A percentile compares a stretch with the other conserved stretches of the same genome.
phyloP scores from a whole-genome alignment of 2,888 invertebrate genomes.

The Melinaea menophilus region DNA sequence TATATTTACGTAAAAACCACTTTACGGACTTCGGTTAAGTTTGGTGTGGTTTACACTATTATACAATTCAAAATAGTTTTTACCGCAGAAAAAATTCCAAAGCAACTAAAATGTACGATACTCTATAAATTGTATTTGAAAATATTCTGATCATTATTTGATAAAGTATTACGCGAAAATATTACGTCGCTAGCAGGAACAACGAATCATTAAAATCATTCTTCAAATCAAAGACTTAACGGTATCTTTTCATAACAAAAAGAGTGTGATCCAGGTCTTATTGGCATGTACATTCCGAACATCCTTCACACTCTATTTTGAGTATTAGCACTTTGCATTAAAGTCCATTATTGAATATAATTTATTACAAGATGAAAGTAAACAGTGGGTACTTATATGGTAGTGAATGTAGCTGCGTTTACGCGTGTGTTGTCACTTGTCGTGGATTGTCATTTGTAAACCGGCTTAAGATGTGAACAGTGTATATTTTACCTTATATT shows the following conservation, averaged over 20 bases:
- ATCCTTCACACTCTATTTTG: not conserved
- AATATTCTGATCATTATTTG: too few relatives aligned
- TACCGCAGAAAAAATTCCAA: too few relatives aligned
- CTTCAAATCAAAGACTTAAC: too few relatives aligned
- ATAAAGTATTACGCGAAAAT: too few relatives aligned
- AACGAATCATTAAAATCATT: too few relatives aligned
- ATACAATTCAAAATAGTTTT: too few relatives aligned
- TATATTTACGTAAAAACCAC: too few relatives aligned
- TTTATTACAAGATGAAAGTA: not conserved
- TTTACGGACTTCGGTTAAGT: too few relatives aligned
- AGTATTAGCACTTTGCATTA: not conserved
- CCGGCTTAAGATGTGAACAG: slow-evolving; percentile 11
- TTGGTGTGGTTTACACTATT: too few relatives aligned
- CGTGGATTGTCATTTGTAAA: slow-evolving; percentile 5
- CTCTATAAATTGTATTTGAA: too few relatives aligned
- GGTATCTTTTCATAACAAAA: not conserved
- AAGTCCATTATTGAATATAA: not conserved
- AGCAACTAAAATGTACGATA: too few relatives aligned
- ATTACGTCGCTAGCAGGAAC: too few relatives aligned
- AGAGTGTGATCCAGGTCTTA: not conserved
- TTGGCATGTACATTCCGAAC: not conserved
- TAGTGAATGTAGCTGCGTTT: slow-evolving; percentile 6
- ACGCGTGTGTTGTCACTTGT: slow-evolving; percentile 2
- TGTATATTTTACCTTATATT: not conserved
- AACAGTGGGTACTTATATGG: not conserved